Percentiles rank a stretch among this genome's conserved stretches.
phyloP scores from a whole-genome alignment of 2,888 invertebrate genomes.

The Danaus chrysippus region DNA sequence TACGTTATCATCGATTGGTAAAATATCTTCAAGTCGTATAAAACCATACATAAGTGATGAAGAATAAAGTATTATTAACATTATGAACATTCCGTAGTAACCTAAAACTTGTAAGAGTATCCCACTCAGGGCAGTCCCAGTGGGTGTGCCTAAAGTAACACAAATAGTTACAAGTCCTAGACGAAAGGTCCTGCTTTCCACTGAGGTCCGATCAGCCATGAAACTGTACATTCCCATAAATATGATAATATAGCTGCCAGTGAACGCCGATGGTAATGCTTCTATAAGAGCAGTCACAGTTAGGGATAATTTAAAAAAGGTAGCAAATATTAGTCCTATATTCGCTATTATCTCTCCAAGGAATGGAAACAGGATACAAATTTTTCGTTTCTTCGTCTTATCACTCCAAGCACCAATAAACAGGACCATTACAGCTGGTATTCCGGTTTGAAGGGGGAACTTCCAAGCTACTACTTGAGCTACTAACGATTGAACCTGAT shows the following conservation, averaged over 20 bases:
- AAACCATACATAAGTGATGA: constrained; percentile 61
- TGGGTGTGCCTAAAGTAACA: constrained; percentile 71
- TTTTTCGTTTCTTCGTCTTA: constrained; percentile 77
- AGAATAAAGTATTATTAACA: constrained; percentile 54
- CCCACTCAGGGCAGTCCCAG: constrained; percentile 76
- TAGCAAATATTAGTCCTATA: constrained; percentile 74
- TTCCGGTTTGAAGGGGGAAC: constrained; percentile 78
- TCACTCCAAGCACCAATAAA: constrained; percentile 83
- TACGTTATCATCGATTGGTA: constrained; percentile 35
- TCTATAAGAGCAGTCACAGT: constrained; percentile 75
- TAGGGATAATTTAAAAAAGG: constrained; percentile 75
- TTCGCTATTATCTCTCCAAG: constrained; percentile 76
- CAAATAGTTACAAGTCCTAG: constrained; percentile 80
- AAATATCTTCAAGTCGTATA: constrained; percentile 61
- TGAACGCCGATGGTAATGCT: constrained; percentile 78
- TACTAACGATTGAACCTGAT: constrained; percentile 71
- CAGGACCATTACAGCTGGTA: constrained; percentile 77
- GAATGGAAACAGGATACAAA: constrained; percentile 79
- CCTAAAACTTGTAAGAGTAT: constrained; percentile 64
- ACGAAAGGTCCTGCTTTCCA: constrained; percentile 81
- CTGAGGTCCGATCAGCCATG: constrained; percentile 78
- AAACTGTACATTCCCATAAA: constrained; percentile 82
- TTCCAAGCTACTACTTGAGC: constrained; percentile 79
- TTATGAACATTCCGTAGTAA: constrained; percentile 69
- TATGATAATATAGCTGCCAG: constrained; percentile 80